These are phyloP conservation scores for Dryococelus australis DNA, from an alignment of 2,888 invertebrate species.

Conservation along the genomic window DNA sequence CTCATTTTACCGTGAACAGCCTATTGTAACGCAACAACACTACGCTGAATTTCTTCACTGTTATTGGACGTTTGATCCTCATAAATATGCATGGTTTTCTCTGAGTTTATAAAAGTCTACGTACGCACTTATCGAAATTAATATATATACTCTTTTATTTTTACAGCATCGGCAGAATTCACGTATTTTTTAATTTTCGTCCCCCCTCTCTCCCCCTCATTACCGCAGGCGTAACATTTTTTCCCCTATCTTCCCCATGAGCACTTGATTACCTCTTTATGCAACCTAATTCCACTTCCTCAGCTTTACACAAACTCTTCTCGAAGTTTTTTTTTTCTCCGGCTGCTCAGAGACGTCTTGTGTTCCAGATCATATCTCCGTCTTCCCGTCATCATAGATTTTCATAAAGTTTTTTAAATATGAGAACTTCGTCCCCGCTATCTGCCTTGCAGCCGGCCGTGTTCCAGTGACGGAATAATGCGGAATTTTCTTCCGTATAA, in stretches of 20 bases:
- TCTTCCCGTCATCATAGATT: background rate
- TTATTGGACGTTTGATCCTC: no score
- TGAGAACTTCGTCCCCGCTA: background rate
- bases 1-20: no score
- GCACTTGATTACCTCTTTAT: background rate
- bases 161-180: no score
- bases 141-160: no score
- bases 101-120: no score
- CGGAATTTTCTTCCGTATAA: background rate
- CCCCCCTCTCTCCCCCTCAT: background rate
- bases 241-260: background rate
- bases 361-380: background rate
- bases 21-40: no score
- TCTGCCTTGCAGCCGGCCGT: background rate
- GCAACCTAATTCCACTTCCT: background rate
- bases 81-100: no score
- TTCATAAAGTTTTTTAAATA: constrained; percentile 7
- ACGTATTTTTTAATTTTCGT: no score
- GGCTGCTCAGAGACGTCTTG: background rate
- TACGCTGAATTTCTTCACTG: no score
- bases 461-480: background rate
- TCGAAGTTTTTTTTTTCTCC: background rate
- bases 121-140: no score
- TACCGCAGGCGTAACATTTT: background rate
- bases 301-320: background rate